phyloP scores from a whole-genome alignment of 2,888 invertebrate species.

The Limenitis camilla region DNA sequence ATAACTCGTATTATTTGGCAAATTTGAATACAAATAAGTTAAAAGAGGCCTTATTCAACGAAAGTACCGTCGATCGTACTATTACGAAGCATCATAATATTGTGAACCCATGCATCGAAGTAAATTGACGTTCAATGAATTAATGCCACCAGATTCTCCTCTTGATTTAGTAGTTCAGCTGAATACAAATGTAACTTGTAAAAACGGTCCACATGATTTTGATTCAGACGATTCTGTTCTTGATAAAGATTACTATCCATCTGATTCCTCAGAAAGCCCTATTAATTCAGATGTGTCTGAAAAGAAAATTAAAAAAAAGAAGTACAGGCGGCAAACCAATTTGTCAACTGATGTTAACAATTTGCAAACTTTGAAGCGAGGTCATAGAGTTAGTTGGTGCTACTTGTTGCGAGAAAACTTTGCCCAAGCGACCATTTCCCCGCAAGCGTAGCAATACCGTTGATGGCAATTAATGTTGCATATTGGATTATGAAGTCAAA shows the following conservation, averaged over 20 bases:
- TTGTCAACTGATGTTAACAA: neutral
- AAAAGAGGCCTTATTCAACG: neutral
- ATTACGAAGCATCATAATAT: neutral
- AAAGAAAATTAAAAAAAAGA: neutral
- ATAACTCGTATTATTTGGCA: slow-evolving; percentile 1
- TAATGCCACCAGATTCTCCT: slow-evolving; percentile 2
- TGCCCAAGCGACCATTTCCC: neutral
- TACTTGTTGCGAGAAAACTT: neutral
- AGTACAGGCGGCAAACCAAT: slow-evolving; percentile 2
- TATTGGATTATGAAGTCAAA: too few species aligned
- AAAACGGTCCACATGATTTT: slow-evolving; percentile 3
- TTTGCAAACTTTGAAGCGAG: slow-evolving; percentile 2
- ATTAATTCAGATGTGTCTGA: neutral
- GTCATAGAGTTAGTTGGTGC: neutral
- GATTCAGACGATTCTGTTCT: slow-evolving; percentile 1
- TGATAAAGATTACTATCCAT: neutral
- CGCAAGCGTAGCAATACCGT: neutral
- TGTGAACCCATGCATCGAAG: neutral
- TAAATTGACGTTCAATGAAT: slow-evolving; percentile 3
- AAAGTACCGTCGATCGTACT: neutral
- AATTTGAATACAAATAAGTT: slow-evolving; percentile 1
- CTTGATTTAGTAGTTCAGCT: neutral
- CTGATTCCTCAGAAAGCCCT: neutral
- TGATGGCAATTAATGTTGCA: slow-evolving; percentile 1
- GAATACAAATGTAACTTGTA: neutral